Evolutionary conservation across 2,113 vertebrate species (phyloP).

Genomic region (Okapia johnstoni): DNA sequence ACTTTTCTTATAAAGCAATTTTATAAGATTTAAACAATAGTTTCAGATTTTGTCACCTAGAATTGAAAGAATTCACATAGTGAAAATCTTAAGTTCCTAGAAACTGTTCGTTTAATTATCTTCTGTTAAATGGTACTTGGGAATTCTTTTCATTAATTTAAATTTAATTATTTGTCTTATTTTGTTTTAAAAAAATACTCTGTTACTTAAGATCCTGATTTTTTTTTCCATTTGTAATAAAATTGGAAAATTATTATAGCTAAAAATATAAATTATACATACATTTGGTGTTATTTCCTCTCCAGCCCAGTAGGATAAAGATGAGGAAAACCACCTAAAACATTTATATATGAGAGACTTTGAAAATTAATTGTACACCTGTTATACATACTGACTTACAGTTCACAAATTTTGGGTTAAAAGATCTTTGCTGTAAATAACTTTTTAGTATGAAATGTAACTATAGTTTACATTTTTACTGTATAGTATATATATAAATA

Average conservation of each 20-base stretch:
- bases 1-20: slow-evolving; percentile 27
- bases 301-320: not conserved
- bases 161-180: slow-evolving; percentile 11
- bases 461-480: not conserved
- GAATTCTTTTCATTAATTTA: not conserved
- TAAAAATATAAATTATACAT: not conserved
- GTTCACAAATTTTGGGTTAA: not conserved
- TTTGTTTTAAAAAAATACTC: not conserved
- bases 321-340: not conserved
- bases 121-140: not conserved
- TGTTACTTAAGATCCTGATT: not conserved
- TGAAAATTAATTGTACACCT: slow-evolving; percentile 8
- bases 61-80: slow-evolving; percentile 5
- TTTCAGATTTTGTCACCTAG: slow-evolving; percentile 34
- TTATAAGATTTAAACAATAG: slow-evolving; percentile 22
- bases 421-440: not conserved
- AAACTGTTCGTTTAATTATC: slow-evolving; percentile 1
- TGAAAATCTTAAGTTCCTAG: not conserved
- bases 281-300: not conserved
- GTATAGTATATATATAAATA: not conserved
- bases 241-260: not conserved
- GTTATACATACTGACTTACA: not conserved
- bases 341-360: not conserved
- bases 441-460: not conserved
- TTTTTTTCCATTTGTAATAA: slow-evolving; percentile 19